A percentile compares a stretch with the other conserved stretches of the same genome.
Conservation (phyloP, 1,140 invertebrate species). For the Chironomus tepperi region DNA sequence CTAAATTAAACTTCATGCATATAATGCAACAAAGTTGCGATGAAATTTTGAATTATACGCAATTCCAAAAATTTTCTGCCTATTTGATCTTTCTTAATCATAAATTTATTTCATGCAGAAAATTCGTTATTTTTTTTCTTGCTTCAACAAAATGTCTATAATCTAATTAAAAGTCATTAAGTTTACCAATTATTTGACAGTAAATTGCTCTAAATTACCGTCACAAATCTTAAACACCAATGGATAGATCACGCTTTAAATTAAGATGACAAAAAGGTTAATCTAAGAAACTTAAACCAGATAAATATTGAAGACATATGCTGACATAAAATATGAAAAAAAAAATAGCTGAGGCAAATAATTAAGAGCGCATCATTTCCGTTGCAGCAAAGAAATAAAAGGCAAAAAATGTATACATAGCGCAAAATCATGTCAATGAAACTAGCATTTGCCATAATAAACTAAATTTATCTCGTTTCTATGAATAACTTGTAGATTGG, state of each 20-base stretch:
- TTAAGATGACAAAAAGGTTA: neutral
- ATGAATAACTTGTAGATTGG: neutral
- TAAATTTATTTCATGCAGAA: neutral
- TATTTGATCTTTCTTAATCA: too few species aligned
- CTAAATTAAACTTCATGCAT: too few species aligned
- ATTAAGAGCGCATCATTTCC: neutral
- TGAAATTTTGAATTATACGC: too few species aligned
- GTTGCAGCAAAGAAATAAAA: neutral
- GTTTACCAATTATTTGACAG: neutral
- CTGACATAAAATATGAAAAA: too few species aligned
- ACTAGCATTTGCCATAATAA: neutral
- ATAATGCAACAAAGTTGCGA: too few species aligned
- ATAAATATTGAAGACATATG: too few species aligned
- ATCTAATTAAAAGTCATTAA: neutral
- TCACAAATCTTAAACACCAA: neutral
- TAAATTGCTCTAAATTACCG: neutral
- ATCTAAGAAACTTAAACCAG: neutral
- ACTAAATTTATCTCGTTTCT: constrained; percentile 4
- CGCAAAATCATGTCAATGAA: constrained; percentile 14
- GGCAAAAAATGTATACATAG: neutral
- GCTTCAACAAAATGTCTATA: neutral
- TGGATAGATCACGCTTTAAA: neutral
- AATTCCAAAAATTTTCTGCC: too few species aligned
- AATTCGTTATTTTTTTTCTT: neutral
- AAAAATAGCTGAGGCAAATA: neutral